Evolutionary conservation across 2,888 invertebrate species (phyloP).

Genomic region (Thysanoteuthis rhombus): DNA sequence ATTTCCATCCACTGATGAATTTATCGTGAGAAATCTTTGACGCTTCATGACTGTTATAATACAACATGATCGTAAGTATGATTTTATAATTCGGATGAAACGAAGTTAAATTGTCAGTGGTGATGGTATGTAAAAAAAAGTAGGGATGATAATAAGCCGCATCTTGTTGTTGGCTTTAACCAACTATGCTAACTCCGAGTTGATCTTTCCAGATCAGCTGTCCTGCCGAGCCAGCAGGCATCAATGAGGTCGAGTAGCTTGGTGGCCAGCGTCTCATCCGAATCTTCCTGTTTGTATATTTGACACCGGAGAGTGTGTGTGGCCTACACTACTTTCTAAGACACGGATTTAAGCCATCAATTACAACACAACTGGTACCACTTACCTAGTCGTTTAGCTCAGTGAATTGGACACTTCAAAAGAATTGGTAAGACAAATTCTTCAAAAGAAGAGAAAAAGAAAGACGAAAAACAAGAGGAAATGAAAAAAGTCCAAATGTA

Average conservation of each 20-base stretch:
- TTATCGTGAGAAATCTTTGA: too few relatives aligned
- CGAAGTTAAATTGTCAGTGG: too few relatives aligned
- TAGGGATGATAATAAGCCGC: too few relatives aligned
- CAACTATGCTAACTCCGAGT: neutral
- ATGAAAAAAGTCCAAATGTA: neutral
- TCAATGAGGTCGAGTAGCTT: neutral
- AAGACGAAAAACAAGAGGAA: neutral
- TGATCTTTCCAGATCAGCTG: neutral
- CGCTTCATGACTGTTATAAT: too few relatives aligned
- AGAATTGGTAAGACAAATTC: neutral
- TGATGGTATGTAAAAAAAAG: too few relatives aligned
- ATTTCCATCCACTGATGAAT: too few relatives aligned
- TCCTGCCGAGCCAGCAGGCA: neutral
- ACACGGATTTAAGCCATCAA: neutral
- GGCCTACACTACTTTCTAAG: neutral
- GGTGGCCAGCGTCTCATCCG: neutral
- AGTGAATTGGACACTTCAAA: neutral
- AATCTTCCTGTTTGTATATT: neutral
- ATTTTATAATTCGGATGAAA: too few relatives aligned
- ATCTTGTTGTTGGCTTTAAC: too few relatives aligned
- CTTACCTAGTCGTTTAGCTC: neutral
- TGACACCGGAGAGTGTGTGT: neutral
- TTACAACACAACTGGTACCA: neutral
- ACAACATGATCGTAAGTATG: too few relatives aligned
- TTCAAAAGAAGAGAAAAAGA: neutral